These are phyloP conservation scores for Anguilla rostrata DNA, from an alignment of 2,113 vertebrate species.

Conservation along the genomic window DNA sequence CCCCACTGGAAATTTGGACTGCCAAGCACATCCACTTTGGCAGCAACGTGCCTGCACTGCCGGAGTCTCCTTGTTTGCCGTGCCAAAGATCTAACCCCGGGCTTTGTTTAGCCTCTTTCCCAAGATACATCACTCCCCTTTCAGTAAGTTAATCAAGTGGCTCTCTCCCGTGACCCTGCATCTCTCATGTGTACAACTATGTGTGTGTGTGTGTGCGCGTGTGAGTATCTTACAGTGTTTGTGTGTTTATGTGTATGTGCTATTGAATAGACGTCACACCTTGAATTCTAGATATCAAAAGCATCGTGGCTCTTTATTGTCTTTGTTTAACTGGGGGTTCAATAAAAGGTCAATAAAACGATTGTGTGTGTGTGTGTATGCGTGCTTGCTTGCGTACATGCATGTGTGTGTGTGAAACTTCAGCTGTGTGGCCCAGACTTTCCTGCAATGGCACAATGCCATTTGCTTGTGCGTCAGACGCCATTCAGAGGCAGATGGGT, in stretches of 20 bases:
- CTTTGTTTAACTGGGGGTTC: too few relatives aligned
- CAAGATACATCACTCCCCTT: conserved; percentile 6
- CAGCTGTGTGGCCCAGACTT: background rate
- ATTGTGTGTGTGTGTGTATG: background rate
- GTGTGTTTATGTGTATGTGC: too few relatives aligned
- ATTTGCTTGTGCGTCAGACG: conserved; percentile 22
- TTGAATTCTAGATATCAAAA: too few relatives aligned
- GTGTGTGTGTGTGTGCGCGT: background rate
- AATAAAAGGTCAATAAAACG: too few relatives aligned
- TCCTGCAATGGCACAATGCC: background rate
- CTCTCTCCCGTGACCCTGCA: background rate
- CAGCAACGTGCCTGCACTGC: background rate
- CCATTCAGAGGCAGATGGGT: conserved; percentile 24
- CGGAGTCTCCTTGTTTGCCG: background rate
- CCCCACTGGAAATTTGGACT: background rate
- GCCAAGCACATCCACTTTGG: background rate
- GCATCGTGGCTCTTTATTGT: too few relatives aligned
- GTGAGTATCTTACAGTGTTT: background rate
- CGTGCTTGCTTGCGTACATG: background rate
- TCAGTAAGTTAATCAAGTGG: background rate
- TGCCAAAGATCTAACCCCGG: background rate
- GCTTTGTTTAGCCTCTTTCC: background rate
- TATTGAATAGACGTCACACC: too few relatives aligned
- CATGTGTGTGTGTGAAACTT: conserved; percentile 2
- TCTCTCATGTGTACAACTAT: background rate